A percentile compares a stretch with the other conserved stretches of the same genome.
These are phyloP conservation scores for Telmatochromis brachygnathus DNA, from an alignment of 2,113 vertebrate species.

Conservation along the genomic window DNA sequence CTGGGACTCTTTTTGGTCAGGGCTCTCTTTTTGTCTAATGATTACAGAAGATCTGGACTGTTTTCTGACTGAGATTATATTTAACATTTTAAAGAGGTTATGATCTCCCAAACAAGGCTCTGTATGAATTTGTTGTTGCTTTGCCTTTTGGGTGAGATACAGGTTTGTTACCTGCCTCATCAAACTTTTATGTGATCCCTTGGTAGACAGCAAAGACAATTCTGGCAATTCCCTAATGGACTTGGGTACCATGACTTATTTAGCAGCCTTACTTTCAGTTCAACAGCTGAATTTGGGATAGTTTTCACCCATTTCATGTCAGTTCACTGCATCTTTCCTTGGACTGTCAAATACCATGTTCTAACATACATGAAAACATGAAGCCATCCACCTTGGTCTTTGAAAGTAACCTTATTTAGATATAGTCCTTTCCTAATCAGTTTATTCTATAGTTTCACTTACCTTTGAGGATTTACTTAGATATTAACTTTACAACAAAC, in stretches of 20 bases:
- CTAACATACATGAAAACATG: slow-evolving; percentile 4
- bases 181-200: slow-evolving; percentile 49
- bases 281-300: slow-evolving; percentile 25
- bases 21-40: neutral
- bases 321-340: neutral
- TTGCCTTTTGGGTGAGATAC: neutral
- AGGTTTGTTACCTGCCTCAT: slow-evolving; percentile 20
- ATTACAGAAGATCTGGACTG: slow-evolving; percentile 3
- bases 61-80: slow-evolving; percentile 23
- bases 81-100: slow-evolving; percentile 27
- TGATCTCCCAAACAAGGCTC: neutral
- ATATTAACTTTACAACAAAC: neutral
- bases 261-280: slow-evolving; percentile 11
- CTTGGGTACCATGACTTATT: slow-evolving; percentile 44
- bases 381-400: neutral
- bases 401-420: neutral
- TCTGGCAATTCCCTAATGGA: slow-evolving; percentile 53
- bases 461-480: neutral
- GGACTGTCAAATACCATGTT: neutral
- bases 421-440: neutral
- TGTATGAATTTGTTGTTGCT: neutral
- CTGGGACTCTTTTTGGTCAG: neutral
- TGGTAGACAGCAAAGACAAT: slow-evolving; percentile 23
- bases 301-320: slow-evolving; percentile 11
- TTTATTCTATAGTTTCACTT: neutral